Conservation (phyloP, 2,888 invertebrate species). For the Vesta saturnalis region DNA sequence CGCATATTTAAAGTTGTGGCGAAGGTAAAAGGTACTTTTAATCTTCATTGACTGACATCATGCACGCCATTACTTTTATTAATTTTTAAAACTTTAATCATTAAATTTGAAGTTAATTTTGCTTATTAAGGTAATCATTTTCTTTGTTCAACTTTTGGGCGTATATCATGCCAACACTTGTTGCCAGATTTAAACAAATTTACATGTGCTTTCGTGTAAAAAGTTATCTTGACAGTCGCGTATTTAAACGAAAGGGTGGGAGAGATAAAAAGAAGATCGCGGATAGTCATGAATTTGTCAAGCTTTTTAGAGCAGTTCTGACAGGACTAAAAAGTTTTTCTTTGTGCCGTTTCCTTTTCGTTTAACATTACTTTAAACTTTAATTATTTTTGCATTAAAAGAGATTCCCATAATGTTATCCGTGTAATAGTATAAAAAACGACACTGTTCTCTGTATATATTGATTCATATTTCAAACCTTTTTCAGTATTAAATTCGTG, state of each 20-base stretch:
- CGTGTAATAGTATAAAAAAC: slow-evolving; percentile 29
- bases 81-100: slow-evolving; percentile 13
- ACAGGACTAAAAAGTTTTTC: slow-evolving; percentile 4
- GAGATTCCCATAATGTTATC: slow-evolving; percentile 20
- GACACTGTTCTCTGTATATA: slow-evolving; percentile 25
- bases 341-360: neutral
- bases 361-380: neutral
- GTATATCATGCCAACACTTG: slow-evolving; percentile 38
- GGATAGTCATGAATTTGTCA: slow-evolving; percentile 36
- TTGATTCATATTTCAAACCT: slow-evolving; percentile 38
- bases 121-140: slow-evolving; percentile 13
- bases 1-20: slow-evolving; percentile 9
- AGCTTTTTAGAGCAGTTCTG: slow-evolving; percentile 21
- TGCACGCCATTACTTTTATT: slow-evolving; percentile 4
- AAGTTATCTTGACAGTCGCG: slow-evolving; percentile 14
- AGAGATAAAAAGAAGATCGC: slow-evolving; percentile 18
- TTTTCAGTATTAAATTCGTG: slow-evolving; percentile 47
- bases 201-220: slow-evolving; percentile 7
- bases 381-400: neutral
- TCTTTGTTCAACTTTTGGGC: slow-evolving; percentile 5
- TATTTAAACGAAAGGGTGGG: slow-evolving; percentile 21
- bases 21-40: slow-evolving; percentile 1
- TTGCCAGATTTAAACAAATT: slow-evolving; percentile 18
- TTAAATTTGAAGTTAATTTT: neutral
- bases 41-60: slow-evolving; percentile 8